Evolutionary conservation across 37 sponge, comb jelly and placozoan genomes (phyloP), one percentile per base, ranked within the genome.

Genomic region (Tethya wilhelma): DNA sequence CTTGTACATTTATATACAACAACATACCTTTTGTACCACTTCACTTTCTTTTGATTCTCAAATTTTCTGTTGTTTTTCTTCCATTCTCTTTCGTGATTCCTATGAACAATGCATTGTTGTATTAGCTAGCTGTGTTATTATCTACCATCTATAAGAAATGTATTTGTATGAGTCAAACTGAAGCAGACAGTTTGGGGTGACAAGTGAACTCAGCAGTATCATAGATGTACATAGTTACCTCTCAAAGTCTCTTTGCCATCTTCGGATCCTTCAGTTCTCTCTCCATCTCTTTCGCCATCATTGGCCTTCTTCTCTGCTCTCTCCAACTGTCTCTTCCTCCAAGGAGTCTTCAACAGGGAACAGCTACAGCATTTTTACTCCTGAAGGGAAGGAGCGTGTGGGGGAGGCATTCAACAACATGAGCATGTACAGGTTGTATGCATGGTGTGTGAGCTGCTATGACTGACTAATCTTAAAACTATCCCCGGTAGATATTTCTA

Each of bases 31-130:
- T 71, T 94, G 94, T 2, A 94, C 84, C 38, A 94, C 44, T 67
- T 94, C 94, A 25, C 84, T 65, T 55, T 94, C 90, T 59, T 82
- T 89, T 36, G 63, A 33, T 38, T 94, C 90, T 56, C 90, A 91
- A 43, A 90, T 94, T 53, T 71, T 64, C 38, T 79, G 74, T 66
- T 42, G 63, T 25, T 79, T 81, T 57, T 94, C 94, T 58, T 83
- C 87, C 20, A 75, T 56, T 11, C 75, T 81, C 59, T 83, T 76
- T 33, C 38, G 90, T 41, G 37, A 79, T 38, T 83, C 91, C 87
- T 90, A 22, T 7, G 28, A 19, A 41, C n/a, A n/a, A n/a, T n/a
- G n/a, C n/a, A n/a, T n/a, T n/a, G n/a, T n/a, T n/a, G n/a, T n/a
- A n/a, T n/a, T n/a, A n/a, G n/a, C n/a, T n/a, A n/a, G n/a, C n/a